phyloP scores from a whole-genome alignment of 2,113 vertebrate species.

The Spea bombifrons region DNA sequence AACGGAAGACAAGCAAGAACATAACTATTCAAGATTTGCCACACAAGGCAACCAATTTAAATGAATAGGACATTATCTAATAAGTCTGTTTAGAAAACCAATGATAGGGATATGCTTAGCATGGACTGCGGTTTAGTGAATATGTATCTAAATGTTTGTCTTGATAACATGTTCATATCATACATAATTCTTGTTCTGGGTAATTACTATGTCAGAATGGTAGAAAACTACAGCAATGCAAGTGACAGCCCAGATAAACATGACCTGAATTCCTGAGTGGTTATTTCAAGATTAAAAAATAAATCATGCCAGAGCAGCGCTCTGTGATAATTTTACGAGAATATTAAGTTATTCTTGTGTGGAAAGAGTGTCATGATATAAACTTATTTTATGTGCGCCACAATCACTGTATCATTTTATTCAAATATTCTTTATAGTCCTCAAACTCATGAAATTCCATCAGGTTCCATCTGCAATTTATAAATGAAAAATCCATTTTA shows the following conservation, averaged over 20 bases:
- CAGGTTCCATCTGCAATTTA: too few relatives aligned
- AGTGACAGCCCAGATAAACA: slow-evolving; percentile 15
- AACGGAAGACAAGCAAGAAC: too few relatives aligned
- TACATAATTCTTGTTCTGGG: too few relatives aligned
- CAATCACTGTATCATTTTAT: slow-evolving; percentile 1
- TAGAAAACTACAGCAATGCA: not conserved
- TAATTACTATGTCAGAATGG: not conserved
- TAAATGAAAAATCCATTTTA: too few relatives aligned
- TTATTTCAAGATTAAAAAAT: slow-evolving; percentile 11
- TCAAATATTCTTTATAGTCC: slow-evolving; percentile 4
- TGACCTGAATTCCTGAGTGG: not conserved
- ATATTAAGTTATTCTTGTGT: slow-evolving; percentile 25
- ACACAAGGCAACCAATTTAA: too few relatives aligned
- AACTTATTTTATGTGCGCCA: slow-evolving; percentile 15
- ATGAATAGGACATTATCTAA: too few relatives aligned
- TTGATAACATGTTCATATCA: too few relatives aligned
- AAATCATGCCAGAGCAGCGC: slow-evolving; percentile 16
- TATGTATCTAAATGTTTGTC: too few relatives aligned
- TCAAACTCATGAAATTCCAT: slow-evolving; percentile 7
- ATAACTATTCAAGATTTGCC: too few relatives aligned
- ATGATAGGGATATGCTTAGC: too few relatives aligned
- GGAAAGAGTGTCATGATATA: slow-evolving; percentile 3
- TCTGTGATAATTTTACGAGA: slow-evolving; percentile 25
- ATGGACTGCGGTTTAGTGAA: too few relatives aligned
- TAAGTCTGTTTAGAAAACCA: too few relatives aligned